A percentile compares a stretch with the other conserved stretches of the same genome.
Evolutionary conservation across 2,888 invertebrate species (phyloP).

Genomic region (Meandrusa payeni): DNA sequence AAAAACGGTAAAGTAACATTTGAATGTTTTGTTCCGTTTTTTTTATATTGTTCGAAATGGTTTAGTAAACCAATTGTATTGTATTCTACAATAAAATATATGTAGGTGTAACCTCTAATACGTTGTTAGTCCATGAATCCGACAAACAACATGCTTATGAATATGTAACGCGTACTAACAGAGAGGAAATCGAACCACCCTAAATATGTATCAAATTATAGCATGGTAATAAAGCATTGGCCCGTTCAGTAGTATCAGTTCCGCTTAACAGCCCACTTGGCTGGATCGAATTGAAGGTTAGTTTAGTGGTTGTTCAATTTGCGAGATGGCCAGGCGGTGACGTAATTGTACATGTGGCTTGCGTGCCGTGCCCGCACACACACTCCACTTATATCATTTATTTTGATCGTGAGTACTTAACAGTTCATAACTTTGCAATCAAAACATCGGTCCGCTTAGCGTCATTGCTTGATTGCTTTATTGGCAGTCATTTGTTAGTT

Average conservation of each 20-base stretch:
- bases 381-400: constrained; percentile 21
- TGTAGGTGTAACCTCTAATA: constrained; percentile 1
- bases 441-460: constrained; percentile 14
- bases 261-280: constrained; percentile 5
- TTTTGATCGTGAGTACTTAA: constrained; percentile 22
- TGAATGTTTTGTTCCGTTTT: not conserved
- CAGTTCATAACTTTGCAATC: constrained; percentile 23
- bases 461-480: constrained; percentile 20
- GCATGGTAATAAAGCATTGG: constrained; percentile 11
- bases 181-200: constrained; percentile 14
- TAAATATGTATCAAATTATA: constrained; percentile 19
- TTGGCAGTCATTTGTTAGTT: not conserved
- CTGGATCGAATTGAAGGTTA: constrained; percentile 14
- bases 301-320: constrained; percentile 12
- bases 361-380: constrained; percentile 18
- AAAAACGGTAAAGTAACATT: constrained; percentile 29
- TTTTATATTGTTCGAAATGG: not conserved
- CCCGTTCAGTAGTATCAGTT: constrained; percentile 6
- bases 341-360: constrained; percentile 13
- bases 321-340: constrained; percentile 14
- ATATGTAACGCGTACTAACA: constrained; percentile 1
- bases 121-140: not conserved
- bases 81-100: not conserved
- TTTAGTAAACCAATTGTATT: not conserved
- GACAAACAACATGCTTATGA: constrained; percentile 16